Evolutionary conservation across 1,140 invertebrate genomes (phyloP), one percentile per base, ranked within the genome.

Genomic region (Camponotus vicinus): DNA sequence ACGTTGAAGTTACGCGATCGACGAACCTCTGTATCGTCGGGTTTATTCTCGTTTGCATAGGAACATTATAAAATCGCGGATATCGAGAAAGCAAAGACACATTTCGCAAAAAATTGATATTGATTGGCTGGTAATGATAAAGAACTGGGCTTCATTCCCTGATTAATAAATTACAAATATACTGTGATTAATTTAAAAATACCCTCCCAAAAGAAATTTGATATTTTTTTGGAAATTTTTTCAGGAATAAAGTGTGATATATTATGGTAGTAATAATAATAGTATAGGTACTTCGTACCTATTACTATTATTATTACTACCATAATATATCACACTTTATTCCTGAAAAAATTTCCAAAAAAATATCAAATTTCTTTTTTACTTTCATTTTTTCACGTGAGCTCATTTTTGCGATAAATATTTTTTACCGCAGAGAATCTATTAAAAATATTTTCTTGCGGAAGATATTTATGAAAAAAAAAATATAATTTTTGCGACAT

Each of bases 21-120:
- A 80, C 45, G 32, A 49, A 18, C 27, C 59, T 40, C 59, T 3
- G 45, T 32, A 37, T 18, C 21, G 77, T 18, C 69, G 69, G 1
- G 37, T 73, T 69, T 69, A 73, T 75, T 73, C 61, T 83, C 55
- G 55, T 21, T 21, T 52, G 42, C 57, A 73, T 73, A 40, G 40
- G 27, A 32, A 4, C 27, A 11, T 42, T 42, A 37, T 45, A 27
- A 49, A 49, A 83, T 71, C 37, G 32, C n/a, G 55, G 13, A 49
- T 45, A 63, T 27, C 27, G 40, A 83, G 45, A 63, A 73, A 21
- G 21, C 55, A 55, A 83, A 21, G 21, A 21, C 21, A 73, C 27
- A 27, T 45, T 18, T 42, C 40, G 18, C 3, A 57, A 61, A 18
- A 15, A 73, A 37, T 45, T 37, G 55, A 13, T 18, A 59, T 49